Evolutionary conservation across 2,888 invertebrate genomes (phyloP), one percentile per base, ranked within the genome.

Genomic region (Agrilus cyanescens): DNA sequence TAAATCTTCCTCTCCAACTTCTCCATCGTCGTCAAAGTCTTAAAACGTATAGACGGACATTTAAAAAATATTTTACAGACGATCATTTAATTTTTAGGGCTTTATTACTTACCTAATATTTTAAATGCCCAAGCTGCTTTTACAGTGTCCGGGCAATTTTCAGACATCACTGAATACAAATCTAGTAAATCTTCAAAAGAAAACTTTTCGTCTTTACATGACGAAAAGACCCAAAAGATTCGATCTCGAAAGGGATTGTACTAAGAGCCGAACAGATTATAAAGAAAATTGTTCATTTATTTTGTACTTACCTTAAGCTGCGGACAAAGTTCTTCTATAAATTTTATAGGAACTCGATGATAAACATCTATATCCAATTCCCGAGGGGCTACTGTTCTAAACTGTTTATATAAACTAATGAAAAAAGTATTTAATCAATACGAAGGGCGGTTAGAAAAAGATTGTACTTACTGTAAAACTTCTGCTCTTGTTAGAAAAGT

Each of bases 111-210:
- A 84, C 85, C 85, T 59, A 79, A 86, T 50, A 87, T 75, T 60
- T 72, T 71, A 59, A 87, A 87, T 10, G 85, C 85, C 78, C 86
- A 87, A 4, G 72, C 71, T 3, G 85, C 79, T 62, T 86, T 86
- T 4, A 85, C 76, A 46, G 75, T 71, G 1, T 73, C 61, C 0
- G 85, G 85, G 46, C 86, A 84, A 49, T 77, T 75, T 13, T 78
- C 72, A 33, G 82, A 82, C 71, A 87, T 80, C 2, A 75, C 83
- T 1, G 85, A 85, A 57, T 79, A 84, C 55, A 87, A 68, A 61
- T 88, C 85, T 34, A 88, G 61, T 50, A 84, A 68, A 57, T 87
- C 86, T 59, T 87, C 85, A 59, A 87, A 86, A 0, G 82, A 81
- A 59, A 86, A 73, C 52, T 73, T 72, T 30, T 74, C 74, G 51